Evolutionary conservation across 2,888 invertebrate species (phyloP).

Genomic region (Apocheima hispidaria): DNA sequence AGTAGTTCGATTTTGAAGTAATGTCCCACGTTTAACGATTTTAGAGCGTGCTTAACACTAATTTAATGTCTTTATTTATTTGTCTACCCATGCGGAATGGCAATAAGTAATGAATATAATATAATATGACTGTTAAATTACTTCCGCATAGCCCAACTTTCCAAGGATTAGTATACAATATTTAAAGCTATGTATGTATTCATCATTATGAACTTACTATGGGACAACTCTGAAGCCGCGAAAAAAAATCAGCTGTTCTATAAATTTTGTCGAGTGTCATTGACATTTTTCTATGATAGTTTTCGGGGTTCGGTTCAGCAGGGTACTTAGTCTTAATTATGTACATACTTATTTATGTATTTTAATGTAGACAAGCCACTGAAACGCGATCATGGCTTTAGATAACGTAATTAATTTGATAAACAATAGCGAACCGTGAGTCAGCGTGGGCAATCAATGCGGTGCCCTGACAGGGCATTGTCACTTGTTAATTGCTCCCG

Average conservation of each 20-base stretch:
- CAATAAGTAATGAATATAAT: not conserved
- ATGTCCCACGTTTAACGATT: constrained; percentile 1
- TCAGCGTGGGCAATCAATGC: constrained; percentile 25
- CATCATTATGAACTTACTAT: too few species aligned
- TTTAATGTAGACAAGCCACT: too few species aligned
- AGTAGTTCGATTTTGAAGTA: not conserved
- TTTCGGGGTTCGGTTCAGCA: too few species aligned
- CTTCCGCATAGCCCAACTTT: too few species aligned
- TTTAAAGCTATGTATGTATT: too few species aligned
- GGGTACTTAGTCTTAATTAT: too few species aligned
- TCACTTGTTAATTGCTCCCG: constrained; percentile 48
- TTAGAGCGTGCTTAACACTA: constrained; percentile 3
- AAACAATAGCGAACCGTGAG: constrained; percentile 15
- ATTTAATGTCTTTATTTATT: not conserved
- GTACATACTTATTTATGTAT: too few species aligned
- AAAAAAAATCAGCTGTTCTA: too few species aligned
- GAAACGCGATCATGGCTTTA: not conserved
- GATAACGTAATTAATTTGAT: constrained; percentile 11
- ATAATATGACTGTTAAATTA: not conserved
- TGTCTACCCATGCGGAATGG: not conserved
- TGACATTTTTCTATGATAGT: too few species aligned
- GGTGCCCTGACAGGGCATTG: constrained; percentile 19
- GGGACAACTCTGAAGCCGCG: too few species aligned
- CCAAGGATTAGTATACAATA: too few species aligned
- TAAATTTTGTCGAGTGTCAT: too few species aligned